Evolutionary conservation across 2,888 invertebrate species (phyloP).

Genomic region (Stenurella melanura): DNA sequence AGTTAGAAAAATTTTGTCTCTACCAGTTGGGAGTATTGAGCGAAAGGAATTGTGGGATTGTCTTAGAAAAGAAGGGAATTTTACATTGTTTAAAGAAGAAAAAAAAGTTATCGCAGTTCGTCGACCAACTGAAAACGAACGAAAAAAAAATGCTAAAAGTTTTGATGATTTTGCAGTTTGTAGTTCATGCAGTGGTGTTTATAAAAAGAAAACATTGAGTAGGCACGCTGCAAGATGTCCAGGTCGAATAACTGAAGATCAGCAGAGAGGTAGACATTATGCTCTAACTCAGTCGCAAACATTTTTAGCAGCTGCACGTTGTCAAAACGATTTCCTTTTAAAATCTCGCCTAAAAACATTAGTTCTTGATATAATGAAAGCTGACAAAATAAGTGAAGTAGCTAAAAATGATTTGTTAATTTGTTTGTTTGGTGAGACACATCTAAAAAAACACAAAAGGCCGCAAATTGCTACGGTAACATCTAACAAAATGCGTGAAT

Average conservation of each 20-base stretch:
- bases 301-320: conserved; percentile 30
- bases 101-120: conserved; percentile 30
- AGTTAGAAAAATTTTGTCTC: conserved; percentile 23
- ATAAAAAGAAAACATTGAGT: conserved; percentile 33
- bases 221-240: conserved; percentile 25
- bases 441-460: conserved; percentile 32
- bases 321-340: conserved; percentile 31
- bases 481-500: conserved; percentile 34
- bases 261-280: conserved; percentile 26
- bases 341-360: conserved; percentile 30
- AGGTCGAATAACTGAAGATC: conserved; percentile 24
- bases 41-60: conserved; percentile 30
- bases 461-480: conserved; percentile 16
- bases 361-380: conserved; percentile 24
- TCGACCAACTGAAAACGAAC: conserved; percentile 30
- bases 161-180: conserved; percentile 36
- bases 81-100: conserved; percentile 26
- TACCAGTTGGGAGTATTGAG: conserved; percentile 17
- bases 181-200: conserved; percentile 19
- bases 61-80: conserved; percentile 38
- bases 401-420: conserved; percentile 28
- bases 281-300: conserved; percentile 27
- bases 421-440: conserved; percentile 23
- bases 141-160: conserved; percentile 25
- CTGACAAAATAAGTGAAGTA: conserved; percentile 30